These are phyloP conservation scores for Hymenochirus boettgeri DNA, from an alignment of 2,113 vertebrate species.

Conservation along the genomic window DNA sequence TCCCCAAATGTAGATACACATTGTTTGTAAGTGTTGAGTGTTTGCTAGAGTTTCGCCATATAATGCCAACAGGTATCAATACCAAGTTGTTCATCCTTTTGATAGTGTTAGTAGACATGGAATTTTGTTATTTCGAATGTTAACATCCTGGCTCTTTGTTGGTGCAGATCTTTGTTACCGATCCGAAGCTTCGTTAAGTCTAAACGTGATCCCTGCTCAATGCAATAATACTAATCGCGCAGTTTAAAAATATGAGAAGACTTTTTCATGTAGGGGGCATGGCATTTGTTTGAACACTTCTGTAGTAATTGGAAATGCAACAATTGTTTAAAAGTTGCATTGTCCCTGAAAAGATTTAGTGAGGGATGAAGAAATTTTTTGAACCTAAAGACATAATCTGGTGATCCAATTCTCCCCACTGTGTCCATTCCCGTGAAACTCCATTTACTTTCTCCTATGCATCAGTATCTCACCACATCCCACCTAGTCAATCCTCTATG, in stretches of 20 bases:
- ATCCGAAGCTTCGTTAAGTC: constrained; percentile 44
- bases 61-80: too few species aligned
- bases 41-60: too few species aligned
- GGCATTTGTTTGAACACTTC: constrained; percentile 71
- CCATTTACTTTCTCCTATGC: constrained; percentile 66
- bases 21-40: too few species aligned
- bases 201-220: constrained; percentile 12
- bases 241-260: constrained; percentile 72
- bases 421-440: constrained; percentile 74
- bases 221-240: constrained; percentile 62
- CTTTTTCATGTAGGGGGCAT: constrained; percentile 63
- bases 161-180: constrained; percentile 45
- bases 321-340: constrained; percentile 79
- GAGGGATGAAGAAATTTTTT: constrained; percentile 82
- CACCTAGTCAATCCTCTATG: constrained; percentile 75
- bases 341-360: constrained; percentile 78
- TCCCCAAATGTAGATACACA: too few species aligned
- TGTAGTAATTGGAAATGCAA: constrained; percentile 79
- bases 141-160: constrained; percentile 6
- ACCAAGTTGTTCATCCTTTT: too few species aligned
- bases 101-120: too few species aligned
- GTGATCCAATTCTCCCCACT: constrained; percentile 78
- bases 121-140: too few species aligned
- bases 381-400: constrained; percentile 77
- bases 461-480: constrained; percentile 62